These are phyloP conservation scores for Bemisia tabaci DNA, from an alignment of 1,140 invertebrate species.

Conservation along the genomic window DNA sequence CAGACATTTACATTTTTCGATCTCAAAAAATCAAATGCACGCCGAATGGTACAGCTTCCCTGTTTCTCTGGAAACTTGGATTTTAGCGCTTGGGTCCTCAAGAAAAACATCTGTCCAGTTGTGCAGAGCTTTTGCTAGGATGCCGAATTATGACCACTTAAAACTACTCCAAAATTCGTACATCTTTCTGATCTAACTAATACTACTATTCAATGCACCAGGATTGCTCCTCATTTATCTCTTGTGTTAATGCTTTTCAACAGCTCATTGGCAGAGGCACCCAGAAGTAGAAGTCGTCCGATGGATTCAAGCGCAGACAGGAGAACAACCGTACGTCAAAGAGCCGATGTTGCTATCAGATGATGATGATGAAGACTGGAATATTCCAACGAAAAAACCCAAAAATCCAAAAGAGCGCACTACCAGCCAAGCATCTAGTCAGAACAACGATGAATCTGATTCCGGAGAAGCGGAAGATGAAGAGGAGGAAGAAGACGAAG, in stretches of 20 bases:
- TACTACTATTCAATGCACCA: too few species aligned
- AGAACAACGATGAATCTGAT: background rate
- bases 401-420: background rate
- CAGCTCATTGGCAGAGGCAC: background rate
- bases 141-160: too few species aligned
- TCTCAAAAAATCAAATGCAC: too few species aligned
- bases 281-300: constrained; percentile 1
- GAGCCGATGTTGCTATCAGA: background rate
- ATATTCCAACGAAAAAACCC: background rate
- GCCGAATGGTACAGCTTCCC: too few species aligned
- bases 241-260: background rate
- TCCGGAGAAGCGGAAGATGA: background rate
- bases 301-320: background rate
- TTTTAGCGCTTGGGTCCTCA: too few species aligned
- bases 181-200: too few species aligned
- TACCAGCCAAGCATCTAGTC: background rate
- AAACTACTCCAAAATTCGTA: too few species aligned
- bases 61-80: too few species aligned
- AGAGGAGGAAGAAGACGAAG: background rate
- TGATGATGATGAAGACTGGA: constrained; percentile 1
- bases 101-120: too few species aligned
- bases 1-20: too few species aligned
- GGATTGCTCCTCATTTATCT: too few species aligned
- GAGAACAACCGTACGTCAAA: background rate
- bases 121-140: too few species aligned